These are phyloP conservation scores for Mermis nigrescens DNA, from an alignment of 2,888 invertebrate genomes.

Conservation along the genomic window DNA sequence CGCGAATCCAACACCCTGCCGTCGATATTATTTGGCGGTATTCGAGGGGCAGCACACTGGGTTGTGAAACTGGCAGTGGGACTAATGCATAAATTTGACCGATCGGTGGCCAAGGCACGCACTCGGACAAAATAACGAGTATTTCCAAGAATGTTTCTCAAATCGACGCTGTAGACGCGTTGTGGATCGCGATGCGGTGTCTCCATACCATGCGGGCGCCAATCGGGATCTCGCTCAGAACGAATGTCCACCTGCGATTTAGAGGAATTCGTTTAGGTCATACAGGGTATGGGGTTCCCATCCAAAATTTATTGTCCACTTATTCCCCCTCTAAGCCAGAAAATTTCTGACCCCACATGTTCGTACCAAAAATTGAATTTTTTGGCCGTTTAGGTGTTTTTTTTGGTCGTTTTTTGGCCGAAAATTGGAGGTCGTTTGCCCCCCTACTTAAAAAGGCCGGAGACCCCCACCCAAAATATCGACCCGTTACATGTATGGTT, in stretches of 20 bases:
- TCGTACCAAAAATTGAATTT: not conserved
- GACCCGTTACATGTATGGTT: too few species aligned
- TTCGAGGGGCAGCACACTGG: conserved; percentile 17
- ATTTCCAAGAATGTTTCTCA: conserved; percentile 14
- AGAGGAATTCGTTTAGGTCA: too few species aligned
- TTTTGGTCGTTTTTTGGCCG: too few species aligned
- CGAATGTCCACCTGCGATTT: conserved; percentile 22
- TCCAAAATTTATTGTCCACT: too few species aligned
- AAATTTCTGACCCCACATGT: not conserved
- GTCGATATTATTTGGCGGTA: conserved; percentile 8
- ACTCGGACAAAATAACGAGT: conserved; percentile 21
- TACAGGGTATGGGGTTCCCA: too few species aligned
- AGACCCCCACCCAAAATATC: too few species aligned
- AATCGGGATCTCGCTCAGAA: conserved; percentile 17
- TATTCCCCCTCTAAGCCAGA: too few species aligned
- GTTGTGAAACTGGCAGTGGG: conserved; percentile 20
- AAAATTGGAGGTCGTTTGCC: too few species aligned
- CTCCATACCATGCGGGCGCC: conserved; percentile 16
- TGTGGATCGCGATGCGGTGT: conserved; percentile 9
- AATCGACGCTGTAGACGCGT: conserved; percentile 8
- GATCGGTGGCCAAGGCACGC: conserved; percentile 18
- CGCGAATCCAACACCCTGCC: conserved; percentile 2
- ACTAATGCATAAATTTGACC: conserved; percentile 19
- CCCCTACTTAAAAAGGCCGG: too few species aligned
- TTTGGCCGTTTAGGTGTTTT: too few species aligned